phyloP scores from a whole-genome alignment of 2,888 invertebrate genomes.

The Molorchus minor region DNA sequence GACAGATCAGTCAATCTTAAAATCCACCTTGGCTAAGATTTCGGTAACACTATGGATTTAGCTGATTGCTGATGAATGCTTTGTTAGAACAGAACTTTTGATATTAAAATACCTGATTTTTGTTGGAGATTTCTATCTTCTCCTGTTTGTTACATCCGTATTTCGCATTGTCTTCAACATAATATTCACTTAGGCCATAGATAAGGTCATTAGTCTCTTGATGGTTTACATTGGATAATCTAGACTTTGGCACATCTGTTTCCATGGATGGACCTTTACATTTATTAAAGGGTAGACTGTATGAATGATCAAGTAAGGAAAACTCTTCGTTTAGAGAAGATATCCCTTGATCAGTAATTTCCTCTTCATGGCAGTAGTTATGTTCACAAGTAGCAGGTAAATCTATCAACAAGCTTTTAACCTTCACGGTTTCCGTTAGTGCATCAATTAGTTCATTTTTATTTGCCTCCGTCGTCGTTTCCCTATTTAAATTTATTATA shows the following conservation, averaged over 20 bases:
- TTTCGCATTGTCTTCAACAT: conserved; percentile 15
- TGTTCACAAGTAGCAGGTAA: conserved; percentile 45
- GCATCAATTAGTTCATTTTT: neutral
- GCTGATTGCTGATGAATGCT: no score
- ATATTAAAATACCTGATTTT: no score
- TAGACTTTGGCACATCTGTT: conserved; percentile 13
- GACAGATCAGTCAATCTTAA: no score
- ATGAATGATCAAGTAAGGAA: conserved; percentile 45
- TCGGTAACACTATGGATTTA: no score
- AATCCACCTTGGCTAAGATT: no score
- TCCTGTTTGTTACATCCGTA: neutral
- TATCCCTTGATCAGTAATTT: conserved; percentile 31
- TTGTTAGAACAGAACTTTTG: no score
- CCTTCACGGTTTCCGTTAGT: conserved; percentile 4
- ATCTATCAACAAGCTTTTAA: neutral
- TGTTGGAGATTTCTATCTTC: neutral
- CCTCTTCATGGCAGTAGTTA: conserved; percentile 50
- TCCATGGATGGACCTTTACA: conserved; percentile 24
- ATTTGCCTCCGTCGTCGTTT: neutral
- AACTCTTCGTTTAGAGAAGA: conserved; percentile 3
- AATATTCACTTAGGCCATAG: conserved; percentile 49
- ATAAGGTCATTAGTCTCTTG: conserved; percentile 42
- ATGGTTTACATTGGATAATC: conserved; percentile 10
- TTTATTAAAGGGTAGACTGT: conserved; percentile 40
- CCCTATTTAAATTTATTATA: neutral